Evolutionary conservation across 2,797 vertebrate genomes (phyloP).

Genomic region (Tarsius wallacei): DNA sequence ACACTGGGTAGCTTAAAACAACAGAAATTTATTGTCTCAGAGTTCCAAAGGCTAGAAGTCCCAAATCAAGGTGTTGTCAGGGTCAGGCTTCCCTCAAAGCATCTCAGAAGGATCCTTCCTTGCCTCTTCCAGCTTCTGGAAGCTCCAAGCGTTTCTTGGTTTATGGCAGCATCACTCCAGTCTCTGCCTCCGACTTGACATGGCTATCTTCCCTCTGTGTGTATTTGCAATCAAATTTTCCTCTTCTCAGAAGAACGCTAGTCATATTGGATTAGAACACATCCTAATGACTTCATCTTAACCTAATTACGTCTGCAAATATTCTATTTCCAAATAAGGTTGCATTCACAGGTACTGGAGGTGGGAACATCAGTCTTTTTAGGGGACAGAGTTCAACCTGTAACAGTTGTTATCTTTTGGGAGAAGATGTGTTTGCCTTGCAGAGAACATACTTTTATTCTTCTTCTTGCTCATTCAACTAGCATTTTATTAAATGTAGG

Average conservation of each 20-base stretch:
- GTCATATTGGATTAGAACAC: not conserved
- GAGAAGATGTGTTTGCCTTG: not conserved
- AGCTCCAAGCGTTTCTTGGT: not conserved
- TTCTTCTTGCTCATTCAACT: rapidly evolving
- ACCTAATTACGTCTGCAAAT: not conserved
- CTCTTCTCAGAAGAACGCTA: not conserved
- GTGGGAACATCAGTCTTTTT: not conserved
- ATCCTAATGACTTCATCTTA: too few species aligned
- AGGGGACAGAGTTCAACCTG: rapidly evolving
- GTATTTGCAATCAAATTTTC: not conserved
- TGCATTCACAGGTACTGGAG: not conserved
- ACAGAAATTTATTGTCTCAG: not conserved
- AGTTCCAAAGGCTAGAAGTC: not conserved
- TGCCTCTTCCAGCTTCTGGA: not conserved
- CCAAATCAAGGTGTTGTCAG: not conserved
- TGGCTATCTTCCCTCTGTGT: not conserved
- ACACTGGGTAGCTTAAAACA: not conserved
- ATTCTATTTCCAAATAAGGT: not conserved
- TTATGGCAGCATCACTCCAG: not conserved
- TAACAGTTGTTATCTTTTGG: not conserved
- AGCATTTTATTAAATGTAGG: not conserved
- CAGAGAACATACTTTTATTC: rapidly evolving
- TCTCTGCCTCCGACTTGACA: not conserved
- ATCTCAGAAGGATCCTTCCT: rapidly evolving
- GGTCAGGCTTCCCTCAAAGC: rapidly evolving